Evolutionary conservation across 2,797 vertebrate species (phyloP), one percentile per base, ranked within the genome.

Genomic region (Spinus olivaceus): DNA sequence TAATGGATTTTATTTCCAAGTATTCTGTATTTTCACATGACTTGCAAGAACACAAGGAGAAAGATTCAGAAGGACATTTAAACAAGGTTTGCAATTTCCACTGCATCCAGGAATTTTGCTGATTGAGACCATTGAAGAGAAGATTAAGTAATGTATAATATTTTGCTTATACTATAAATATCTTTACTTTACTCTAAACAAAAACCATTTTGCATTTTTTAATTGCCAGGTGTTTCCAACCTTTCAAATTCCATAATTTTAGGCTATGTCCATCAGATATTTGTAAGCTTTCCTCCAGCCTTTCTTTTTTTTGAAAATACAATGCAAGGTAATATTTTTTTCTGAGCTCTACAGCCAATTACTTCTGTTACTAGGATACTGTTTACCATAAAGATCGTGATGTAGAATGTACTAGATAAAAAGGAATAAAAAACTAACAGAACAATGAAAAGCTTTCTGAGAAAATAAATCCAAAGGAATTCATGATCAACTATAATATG

Each of bases 361-460:
- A 32, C 27, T 94, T 91, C 71, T 81, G 91, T 95, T 95, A 86
- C 91, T 86, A 95, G 80, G 81, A 96, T 88, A 92, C 89, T 86
- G 72, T 91, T 96, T 94, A 93, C 60, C 46, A 33, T 90, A 86
- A 94, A 46, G 51, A 81, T 92, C 85, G 53, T 67, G 32, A 65
- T 73, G 74, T 73, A 88, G 81, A 94, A 91, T 65, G n/a, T 72
- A 56, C 47, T 42, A 32, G 35, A 59, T 85, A 54, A 94, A 88
- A 91, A 81, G 23, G 24, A 54, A 49, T 77, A 57, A 70, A 85
- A 86, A 47, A 3, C 14, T 61, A 86, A 39, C n/a, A 78, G 64
- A 94, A 92, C 33, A 78, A 61, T 50, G 9, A 78, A 90, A 74
- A 81, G 41, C 47, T 77, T 95, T 92, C 77, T 81, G 53, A 54